These are phyloP conservation scores for Drosophila setifemur DNA, from an alignment of 1,140 invertebrate genomes.

Conservation along the genomic window DNA sequence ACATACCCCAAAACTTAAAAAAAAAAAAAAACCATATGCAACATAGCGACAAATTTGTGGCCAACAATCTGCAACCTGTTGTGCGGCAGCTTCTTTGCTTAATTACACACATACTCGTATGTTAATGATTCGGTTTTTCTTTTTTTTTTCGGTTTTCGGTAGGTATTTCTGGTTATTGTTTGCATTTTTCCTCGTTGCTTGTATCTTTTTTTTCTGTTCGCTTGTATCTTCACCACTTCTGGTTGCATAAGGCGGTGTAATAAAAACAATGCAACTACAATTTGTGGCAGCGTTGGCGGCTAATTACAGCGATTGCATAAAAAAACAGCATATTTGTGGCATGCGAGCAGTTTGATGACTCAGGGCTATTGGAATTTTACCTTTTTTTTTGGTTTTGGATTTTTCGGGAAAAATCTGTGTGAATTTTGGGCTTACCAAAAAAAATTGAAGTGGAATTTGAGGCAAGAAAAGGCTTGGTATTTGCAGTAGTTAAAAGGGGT, in stretches of 20 bases:
- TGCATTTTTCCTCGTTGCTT: slow-evolving; percentile 30
- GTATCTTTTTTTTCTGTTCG: slow-evolving; percentile 2
- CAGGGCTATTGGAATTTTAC: too few species aligned
- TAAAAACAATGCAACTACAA: slow-evolving; percentile 54
- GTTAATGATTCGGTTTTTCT: slow-evolving; percentile 54
- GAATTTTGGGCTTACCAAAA: too few species aligned
- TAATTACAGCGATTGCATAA: slow-evolving; percentile 54
- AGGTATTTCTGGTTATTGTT: slow-evolving; percentile 77
- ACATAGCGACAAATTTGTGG: slow-evolving; percentile 1
- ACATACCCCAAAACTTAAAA: slow-evolving; percentile 14
- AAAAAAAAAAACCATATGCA: slow-evolving; percentile 24
- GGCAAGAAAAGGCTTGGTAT: too few species aligned
- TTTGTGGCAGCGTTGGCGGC: slow-evolving; percentile 56
- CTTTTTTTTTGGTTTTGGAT: background rate
- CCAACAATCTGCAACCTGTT: slow-evolving; percentile 45
- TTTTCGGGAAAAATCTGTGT: background rate
- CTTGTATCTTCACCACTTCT: slow-evolving; percentile 7
- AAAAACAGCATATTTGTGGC: slow-evolving; percentile 17
- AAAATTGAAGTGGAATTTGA: background rate
- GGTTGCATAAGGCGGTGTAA: slow-evolving; percentile 56
- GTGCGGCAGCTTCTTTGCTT: slow-evolving; percentile 61
- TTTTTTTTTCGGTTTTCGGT: too few species aligned
- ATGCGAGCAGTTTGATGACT: slow-evolving; percentile 4
- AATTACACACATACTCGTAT: slow-evolving; percentile 54
- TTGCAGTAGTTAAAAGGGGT: too few species aligned